Conservation (phyloP, 2,797 vertebrate species). For the Enteromius anoplus region DNA sequence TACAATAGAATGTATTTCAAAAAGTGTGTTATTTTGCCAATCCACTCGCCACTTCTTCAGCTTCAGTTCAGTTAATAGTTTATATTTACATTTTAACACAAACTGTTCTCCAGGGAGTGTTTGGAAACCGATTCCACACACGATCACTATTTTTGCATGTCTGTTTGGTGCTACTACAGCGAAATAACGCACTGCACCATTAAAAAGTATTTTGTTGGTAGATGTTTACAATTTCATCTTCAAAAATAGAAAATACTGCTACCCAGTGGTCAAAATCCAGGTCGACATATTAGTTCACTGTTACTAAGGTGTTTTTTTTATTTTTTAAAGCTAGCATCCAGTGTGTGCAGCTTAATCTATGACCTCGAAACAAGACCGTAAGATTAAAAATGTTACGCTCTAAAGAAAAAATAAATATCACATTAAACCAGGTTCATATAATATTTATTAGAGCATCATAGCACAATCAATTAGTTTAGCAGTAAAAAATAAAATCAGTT, state of each 20-base stretch:
- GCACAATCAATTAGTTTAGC: constrained; percentile 76
- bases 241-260: background rate
- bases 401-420: background rate
- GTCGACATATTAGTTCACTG: background rate
- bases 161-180: background rate
- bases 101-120: background rate
- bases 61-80: background rate
- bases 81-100: background rate
- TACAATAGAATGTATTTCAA: background rate
- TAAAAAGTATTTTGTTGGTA: background rate
- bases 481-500: constrained; percentile 72
- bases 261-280: background rate
- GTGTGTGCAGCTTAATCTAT: background rate
- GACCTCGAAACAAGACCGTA: background rate
- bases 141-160: background rate
- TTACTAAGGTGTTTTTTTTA: background rate
- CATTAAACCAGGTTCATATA: constrained; percentile 1
- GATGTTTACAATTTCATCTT: background rate
- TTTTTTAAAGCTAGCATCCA: background rate
- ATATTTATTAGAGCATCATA: constrained; percentile 64
- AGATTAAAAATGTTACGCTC: background rate
- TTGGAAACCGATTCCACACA: background rate
- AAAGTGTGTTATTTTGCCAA: background rate
- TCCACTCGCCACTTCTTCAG: background rate
- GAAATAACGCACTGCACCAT: background rate